Conservation (phyloP, 2,888 invertebrate species). For the Drosophila suboccidentalis region DNA sequence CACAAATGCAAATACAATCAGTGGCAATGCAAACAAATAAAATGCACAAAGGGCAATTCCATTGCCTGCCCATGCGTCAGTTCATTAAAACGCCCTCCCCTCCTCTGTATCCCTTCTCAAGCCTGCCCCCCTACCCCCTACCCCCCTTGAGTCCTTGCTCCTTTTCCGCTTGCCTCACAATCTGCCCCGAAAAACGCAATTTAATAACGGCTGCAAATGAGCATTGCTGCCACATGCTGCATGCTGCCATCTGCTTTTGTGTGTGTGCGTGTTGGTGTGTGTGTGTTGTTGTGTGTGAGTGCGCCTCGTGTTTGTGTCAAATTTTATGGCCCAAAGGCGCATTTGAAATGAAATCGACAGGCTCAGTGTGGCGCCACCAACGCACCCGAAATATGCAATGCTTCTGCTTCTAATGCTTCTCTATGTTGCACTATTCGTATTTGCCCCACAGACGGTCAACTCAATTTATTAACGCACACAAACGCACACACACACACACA, state of each 20-base stretch:
- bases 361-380: conserved; percentile 43
- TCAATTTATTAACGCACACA: conserved; percentile 75
- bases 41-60: conserved; percentile 71
- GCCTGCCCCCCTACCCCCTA: conserved; percentile 1
- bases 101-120: neutral
- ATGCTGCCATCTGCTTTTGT: conserved; percentile 9
- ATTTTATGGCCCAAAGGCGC: conserved; percentile 75
- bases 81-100: conserved; percentile 67
- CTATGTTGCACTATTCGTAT: conserved; percentile 61
- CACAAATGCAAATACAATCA: conserved; percentile 74
- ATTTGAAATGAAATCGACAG: conserved; percentile 79
- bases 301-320: conserved; percentile 67
- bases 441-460: conserved; percentile 62
- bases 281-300: conserved; percentile 14
- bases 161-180: conserved; percentile 14
- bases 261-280: conserved; percentile 16
- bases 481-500: conserved; percentile 20
- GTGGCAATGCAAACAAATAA: conserved; percentile 76
- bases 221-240: conserved; percentile 57
- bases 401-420: conserved; percentile 46
- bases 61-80: conserved; percentile 60
- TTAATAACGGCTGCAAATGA: conserved; percentile 80
- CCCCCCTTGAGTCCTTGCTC: neutral
- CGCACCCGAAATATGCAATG: conserved; percentile 21
- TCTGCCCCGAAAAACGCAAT: conserved; percentile 71